These are phyloP conservation scores for Anabacerthia variegaticeps DNA, from an alignment of 2,797 vertebrate genomes.

Conservation along the genomic window DNA sequence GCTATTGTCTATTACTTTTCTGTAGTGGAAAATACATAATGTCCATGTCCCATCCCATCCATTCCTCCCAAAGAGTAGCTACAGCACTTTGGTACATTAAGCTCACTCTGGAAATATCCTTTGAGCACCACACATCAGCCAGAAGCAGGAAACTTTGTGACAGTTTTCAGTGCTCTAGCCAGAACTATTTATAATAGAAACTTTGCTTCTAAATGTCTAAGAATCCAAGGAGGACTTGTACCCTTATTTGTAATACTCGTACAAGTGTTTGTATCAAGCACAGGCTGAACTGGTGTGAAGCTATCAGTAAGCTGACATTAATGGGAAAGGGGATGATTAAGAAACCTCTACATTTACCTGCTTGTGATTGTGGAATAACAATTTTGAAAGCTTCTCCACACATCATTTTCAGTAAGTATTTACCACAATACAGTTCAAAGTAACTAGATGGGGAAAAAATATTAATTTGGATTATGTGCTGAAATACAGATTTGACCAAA, in stretches of 20 bases:
- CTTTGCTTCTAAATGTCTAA: background rate
- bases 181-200: background rate
- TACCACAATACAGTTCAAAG: background rate
- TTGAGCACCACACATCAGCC: background rate
- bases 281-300: background rate
- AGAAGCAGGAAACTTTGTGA: background rate
- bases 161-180: background rate
- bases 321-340: background rate
- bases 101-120: background rate
- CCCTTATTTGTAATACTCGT: background rate
- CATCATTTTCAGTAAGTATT: background rate
- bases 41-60: background rate
- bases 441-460: background rate
- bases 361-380: background rate
- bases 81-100: background rate
- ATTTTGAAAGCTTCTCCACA: background rate
- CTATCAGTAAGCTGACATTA: fast-evolving
- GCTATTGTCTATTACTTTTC: background rate
- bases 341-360: background rate
- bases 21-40: background rate
- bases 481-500: background rate
- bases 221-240: background rate
- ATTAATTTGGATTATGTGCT: background rate
- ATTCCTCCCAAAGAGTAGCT: background rate
- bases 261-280: background rate